Evolutionary conservation across 2,113 vertebrate genomes (phyloP).

Genomic region (Actenoides lindsayi): DNA sequence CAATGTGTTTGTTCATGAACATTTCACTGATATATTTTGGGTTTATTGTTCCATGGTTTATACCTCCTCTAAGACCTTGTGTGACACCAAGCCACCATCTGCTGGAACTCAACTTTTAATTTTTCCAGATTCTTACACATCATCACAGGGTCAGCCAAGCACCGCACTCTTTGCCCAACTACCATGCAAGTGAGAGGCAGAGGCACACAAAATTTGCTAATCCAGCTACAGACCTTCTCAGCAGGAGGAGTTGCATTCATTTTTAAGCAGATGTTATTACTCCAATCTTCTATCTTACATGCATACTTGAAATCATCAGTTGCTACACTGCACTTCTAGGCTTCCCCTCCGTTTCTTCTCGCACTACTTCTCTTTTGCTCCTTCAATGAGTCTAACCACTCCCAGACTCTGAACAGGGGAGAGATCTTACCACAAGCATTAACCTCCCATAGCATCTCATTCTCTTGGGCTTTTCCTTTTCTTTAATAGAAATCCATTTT

Average conservation of each 20-base stretch:
- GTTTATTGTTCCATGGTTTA: not conserved
- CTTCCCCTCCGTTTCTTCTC: not conserved
- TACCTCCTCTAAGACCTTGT: not conserved
- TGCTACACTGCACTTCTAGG: not conserved
- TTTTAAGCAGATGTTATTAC: not conserved
- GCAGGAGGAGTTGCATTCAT: not conserved
- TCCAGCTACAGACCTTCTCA: not conserved
- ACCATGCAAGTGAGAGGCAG: not conserved
- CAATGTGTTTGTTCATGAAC: not conserved
- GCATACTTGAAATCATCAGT: not conserved
- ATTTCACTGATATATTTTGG: not conserved
- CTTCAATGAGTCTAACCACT: not conserved
- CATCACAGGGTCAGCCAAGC: not conserved
- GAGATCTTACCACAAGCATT: not conserved
- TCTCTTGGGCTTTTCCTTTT: not conserved
- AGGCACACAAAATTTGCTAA: not conserved
- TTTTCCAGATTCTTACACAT: not conserved
- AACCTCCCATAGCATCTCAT: not conserved
- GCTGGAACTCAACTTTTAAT: not conserved
- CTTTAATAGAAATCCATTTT: not conserved
- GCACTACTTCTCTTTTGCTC: not conserved
- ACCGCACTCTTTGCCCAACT: fast-evolving
- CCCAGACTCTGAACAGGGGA: not conserved
- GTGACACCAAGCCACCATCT: not conserved
- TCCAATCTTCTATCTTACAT: not conserved